Conservation (phyloP, 2,113 vertebrate species). For the Benitochromis conjunctus region DNA sequence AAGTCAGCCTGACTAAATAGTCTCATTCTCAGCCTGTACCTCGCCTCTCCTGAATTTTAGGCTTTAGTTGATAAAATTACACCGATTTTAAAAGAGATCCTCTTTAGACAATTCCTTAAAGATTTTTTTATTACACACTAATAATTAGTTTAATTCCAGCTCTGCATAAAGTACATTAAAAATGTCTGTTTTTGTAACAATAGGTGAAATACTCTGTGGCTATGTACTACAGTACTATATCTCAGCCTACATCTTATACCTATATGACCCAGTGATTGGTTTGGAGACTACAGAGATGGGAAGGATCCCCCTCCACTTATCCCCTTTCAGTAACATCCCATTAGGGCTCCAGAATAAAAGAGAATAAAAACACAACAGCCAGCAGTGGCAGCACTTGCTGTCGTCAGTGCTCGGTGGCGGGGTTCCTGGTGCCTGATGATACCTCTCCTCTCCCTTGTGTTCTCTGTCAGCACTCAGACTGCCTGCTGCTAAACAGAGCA, state of each 20-base stretch:
- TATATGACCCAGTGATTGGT: neutral
- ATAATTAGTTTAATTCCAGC: neutral
- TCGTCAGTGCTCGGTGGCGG: neutral
- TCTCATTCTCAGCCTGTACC: neutral
- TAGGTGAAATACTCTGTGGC: neutral
- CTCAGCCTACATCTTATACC: neutral
- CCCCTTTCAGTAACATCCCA: neutral
- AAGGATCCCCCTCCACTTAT: neutral
- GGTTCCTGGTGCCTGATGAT: slow-evolving; percentile 17
- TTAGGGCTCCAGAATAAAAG: neutral
- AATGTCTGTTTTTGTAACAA: neutral
- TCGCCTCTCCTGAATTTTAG: neutral
- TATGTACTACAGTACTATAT: neutral
- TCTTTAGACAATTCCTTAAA: neutral
- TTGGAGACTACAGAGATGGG: neutral
- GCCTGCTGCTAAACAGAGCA: slow-evolving; percentile 67
- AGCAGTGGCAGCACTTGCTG: neutral
- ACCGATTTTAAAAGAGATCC: neutral
- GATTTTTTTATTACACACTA: neutral
- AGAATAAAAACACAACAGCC: slow-evolving; percentile 23
- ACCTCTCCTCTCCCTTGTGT: slow-evolving; percentile 38
- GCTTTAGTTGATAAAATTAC: neutral
- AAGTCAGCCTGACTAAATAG: neutral
- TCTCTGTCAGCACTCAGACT: slow-evolving; percentile 28
- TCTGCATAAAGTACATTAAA: neutral